Conservation (phyloP, 2,113 vertebrate species). For the Panthera tigris region DNA sequence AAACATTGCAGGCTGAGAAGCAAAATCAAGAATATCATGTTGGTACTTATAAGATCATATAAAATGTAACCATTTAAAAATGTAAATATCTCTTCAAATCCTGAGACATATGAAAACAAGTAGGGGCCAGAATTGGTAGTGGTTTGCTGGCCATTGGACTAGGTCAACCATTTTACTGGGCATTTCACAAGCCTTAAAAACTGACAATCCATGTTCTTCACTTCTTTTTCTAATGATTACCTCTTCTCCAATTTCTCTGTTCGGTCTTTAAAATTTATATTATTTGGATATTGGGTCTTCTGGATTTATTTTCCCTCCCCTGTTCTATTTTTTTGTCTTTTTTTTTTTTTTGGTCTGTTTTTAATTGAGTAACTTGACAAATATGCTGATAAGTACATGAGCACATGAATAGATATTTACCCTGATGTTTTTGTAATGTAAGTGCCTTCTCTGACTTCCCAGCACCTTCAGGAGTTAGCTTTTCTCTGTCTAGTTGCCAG, state of each 20-base stretch:
- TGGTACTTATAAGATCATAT: background rate
- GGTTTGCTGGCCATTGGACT: background rate
- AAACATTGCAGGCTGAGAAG: background rate
- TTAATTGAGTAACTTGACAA: background rate
- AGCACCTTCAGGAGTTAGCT: background rate
- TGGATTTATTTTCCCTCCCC: background rate
- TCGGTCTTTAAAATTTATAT: background rate
- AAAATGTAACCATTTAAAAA: background rate
- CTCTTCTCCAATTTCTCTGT: background rate
- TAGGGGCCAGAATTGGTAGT: background rate
- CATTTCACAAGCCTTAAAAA: background rate
- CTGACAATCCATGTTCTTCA: background rate
- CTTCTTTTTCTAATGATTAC: no score
- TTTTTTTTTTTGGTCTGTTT: background rate
- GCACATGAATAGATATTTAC: no score
- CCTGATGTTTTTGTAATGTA: background rate
- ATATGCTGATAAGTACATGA: background rate
- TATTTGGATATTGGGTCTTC: background rate
- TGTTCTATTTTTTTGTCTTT: background rate
- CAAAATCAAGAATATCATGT: background rate
- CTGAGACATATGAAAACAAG: background rate
- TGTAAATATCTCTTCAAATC: background rate
- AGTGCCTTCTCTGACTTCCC: background rate
- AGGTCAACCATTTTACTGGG: background rate
- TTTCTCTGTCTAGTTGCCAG: background rate